These are phyloP conservation scores for Scomber colias DNA, from an alignment of 2,113 vertebrate genomes.

Conservation along the genomic window DNA sequence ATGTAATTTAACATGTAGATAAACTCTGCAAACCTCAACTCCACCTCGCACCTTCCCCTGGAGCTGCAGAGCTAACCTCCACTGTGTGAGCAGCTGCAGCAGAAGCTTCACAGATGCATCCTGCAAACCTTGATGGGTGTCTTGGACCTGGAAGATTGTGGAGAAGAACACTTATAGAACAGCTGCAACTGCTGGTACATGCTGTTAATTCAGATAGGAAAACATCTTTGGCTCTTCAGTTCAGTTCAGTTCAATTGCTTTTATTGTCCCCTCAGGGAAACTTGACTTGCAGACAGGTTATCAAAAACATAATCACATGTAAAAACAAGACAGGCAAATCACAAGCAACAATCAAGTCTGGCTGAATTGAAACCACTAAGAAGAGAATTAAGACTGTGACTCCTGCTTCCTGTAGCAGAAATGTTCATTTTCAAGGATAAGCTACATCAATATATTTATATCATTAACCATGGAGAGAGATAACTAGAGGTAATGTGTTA, in stretches of 20 bases:
- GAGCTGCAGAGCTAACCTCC: constrained; percentile 94
- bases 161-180: background rate
- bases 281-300: too few relatives aligned
- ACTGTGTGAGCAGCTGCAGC: constrained; percentile 96
- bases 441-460: background rate
- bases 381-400: background rate
- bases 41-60: constrained; percentile 89
- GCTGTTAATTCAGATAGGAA: background rate
- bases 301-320: too few relatives aligned
- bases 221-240: background rate
- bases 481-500: background rate
- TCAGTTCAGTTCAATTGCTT: too few relatives aligned
- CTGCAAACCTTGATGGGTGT: constrained; percentile 94
- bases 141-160: constrained; percentile 85
- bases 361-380: too few relatives aligned
- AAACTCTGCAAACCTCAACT: constrained; percentile 85
- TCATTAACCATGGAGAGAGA: constrained; percentile 6
- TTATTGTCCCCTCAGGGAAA: too few relatives aligned
- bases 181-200: background rate
- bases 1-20: background rate
- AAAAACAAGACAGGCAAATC: too few relatives aligned
- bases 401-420: background rate
- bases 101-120: constrained; percentile 97
- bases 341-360: too few relatives aligned
- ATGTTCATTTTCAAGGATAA: background rate